A percentile compares a stretch with the other conserved stretches of the same genome.
phyloP scores from a whole-genome alignment of 2,797 vertebrate genomes.

The Acestrorhynchus altus region DNA sequence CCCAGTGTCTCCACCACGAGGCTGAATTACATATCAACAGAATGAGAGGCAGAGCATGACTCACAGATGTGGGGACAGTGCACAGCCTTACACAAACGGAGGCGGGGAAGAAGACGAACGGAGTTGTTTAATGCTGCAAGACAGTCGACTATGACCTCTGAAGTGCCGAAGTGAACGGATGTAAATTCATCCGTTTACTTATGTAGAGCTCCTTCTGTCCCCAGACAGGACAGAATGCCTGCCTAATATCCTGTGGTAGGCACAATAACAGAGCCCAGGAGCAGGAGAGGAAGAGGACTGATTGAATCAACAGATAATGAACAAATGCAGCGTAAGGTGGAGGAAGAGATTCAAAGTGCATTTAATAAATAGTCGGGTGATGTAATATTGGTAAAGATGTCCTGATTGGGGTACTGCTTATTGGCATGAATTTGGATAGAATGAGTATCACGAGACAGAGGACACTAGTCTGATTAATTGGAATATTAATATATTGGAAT shows the following conservation, averaged over 20 bases:
- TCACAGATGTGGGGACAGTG: neutral
- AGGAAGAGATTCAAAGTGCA: neutral
- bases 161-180: neutral
- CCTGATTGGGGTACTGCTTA: too few species aligned
- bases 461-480: too few species aligned
- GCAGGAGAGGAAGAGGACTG: neutral
- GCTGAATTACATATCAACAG: neutral
- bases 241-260: neutral
- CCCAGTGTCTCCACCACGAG: conserved; percentile 11
- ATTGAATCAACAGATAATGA: neutral
- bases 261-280: neutral
- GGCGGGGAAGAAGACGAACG: neutral
- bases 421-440: too few species aligned
- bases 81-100: neutral
- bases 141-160: conserved; percentile 23
- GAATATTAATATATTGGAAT: too few species aligned
- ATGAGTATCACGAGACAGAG: too few species aligned
- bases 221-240: conserved; percentile 14
- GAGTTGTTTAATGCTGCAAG: neutral
- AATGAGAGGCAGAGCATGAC: neutral
- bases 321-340: neutral
- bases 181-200: conserved; percentile 34
- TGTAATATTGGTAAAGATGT: too few species aligned
- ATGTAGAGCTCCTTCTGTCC: conserved; percentile 5
- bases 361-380: neutral